Evolutionary conservation across 2,888 invertebrate species (phyloP), one percentile per base, ranked within the genome.

Genomic region (Acanthosepion pharaonis): DNA sequence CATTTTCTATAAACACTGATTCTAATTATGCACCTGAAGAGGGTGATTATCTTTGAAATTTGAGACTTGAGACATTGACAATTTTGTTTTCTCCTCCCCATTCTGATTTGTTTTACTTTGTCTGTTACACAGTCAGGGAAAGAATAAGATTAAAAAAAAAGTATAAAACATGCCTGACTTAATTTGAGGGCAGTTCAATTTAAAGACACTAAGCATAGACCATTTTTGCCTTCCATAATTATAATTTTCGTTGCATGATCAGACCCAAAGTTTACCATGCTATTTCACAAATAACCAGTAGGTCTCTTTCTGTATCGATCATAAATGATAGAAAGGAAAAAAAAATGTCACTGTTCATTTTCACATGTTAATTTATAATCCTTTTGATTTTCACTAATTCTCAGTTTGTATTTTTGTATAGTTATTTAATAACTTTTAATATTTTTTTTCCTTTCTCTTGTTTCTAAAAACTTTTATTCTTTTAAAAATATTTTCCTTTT

Each of bases 1-100:
- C 78, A 78, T 78, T 78, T 78, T 78, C 78, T 78, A 78, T 78
- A 78, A 78, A 78, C 78, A n/a, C n/a, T 78, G 78, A 78, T 78
- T 78, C 78, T 78, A 78, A 78, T 78, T 78, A 33, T 78, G 78
- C 78, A n/a, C 33, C n/a, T 33, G 78, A 78, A 78, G 78, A 78
- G n/a, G 78, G 78, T 78, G 78, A 78, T 78, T 78, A 78, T n/a
- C 78, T n/a, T 78, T 78, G 78, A 78, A 33, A 78, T 78, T 78
- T 78, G n/a, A 78, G 78, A 78, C 78, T 78, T 11, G n/a, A 78
- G 78, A 78, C 78, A 78, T 78, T 33, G 78, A 78, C 78, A 78
- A n/a, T 78, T 78, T 78, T 78, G n/a, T n/a, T 78, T 42, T 78
- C 78, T 11, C 15, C 78, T 78, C 78, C 78, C 78, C n/a, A 78